Evolutionary conservation across 2,888 invertebrate genomes (phyloP), one percentile per base, ranked within the genome.

Genomic region (Meandrusa payeni): DNA sequence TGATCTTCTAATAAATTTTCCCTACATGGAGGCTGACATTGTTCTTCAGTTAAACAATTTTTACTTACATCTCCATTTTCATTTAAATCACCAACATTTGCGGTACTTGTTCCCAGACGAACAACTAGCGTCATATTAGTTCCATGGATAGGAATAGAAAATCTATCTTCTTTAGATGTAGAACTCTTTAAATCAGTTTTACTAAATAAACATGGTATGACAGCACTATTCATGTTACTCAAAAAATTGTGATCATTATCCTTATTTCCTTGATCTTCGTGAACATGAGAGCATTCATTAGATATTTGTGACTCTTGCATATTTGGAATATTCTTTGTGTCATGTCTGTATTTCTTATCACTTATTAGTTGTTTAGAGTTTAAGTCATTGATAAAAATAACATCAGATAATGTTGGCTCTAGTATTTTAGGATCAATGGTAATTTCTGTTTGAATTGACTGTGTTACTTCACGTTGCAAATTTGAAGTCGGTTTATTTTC

Each of bases 51-150:
- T 17, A 12, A 6, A 20, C n/a, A n/a, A 7, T 34, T 23, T 23
- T 13, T n/a, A 4, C 29, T 40, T 1, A 19, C 3, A 12, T 6
- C 13, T 17, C 19, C 1, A 22, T 38, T 38, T 27, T 5, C 27
- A 17, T 6, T 11, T 19, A 4, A n/a, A 12, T 27, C 27, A 12
- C 1, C 7, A 5, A 4, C 6, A 34, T 33, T 28, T 20, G 20
- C n/a, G 2, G 17, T 11, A 33, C 39, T 50, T 13, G 58, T 48
- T 4, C 55, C 58, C 37, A 63, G 49, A 22, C 55, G 56, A n/a
- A 82, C 75, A 56, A 66, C 73, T 4, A 85, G 59, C 11, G 70
- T 79, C 80, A 86, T 82, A 49, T 83, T 83, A 26, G 85, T 85
- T n/a, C 82, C 83, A 52, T 76, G 63, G 47, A 85, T 76, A 7